A percentile compares a stretch with the other conserved stretches of the same genome.
These are phyloP conservation scores for Drosophila prosaltans DNA, from an alignment of 1,140 invertebrate genomes.

Conservation along the genomic window DNA sequence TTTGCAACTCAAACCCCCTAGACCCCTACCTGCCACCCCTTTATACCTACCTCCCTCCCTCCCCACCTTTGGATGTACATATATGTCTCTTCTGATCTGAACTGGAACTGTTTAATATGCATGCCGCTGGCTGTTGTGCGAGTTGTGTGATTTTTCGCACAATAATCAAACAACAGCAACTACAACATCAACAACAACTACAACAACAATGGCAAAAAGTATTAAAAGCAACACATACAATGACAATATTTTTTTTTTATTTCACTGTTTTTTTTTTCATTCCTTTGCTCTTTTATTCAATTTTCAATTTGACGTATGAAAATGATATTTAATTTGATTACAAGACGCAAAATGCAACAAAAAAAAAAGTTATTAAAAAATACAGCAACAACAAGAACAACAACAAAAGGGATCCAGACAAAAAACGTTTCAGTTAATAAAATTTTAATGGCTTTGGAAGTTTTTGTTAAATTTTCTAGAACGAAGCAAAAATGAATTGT, in stretches of 20 bases:
- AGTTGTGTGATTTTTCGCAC: constrained; percentile 79
- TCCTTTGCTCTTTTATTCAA: constrained; percentile 24
- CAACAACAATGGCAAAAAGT: constrained; percentile 18
- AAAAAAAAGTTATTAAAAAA: not conserved
- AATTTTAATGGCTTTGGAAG: not conserved
- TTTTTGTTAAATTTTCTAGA: too few species aligned
- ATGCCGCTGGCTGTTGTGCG: constrained; percentile 58
- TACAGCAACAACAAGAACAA: not conserved
- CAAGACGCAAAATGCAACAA: not conserved
- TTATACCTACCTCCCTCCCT: too few species aligned
- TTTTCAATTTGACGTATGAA: constrained; percentile 8
- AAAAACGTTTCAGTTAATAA: not conserved
- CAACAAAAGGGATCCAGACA: not conserved
- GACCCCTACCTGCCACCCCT: not conserved
- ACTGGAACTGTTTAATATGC: constrained; percentile 62
- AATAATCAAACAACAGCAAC: constrained; percentile 67
- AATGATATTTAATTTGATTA: constrained; percentile 7
- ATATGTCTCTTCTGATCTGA: constrained; percentile 1
- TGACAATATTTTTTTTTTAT: constrained; percentile 52
- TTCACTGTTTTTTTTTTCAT: constrained; percentile 22
- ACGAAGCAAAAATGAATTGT: too few species aligned
- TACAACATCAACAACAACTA: constrained; percentile 19
- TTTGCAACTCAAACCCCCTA: constrained; percentile 27
- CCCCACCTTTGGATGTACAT: not conserved
- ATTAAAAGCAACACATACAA: constrained; percentile 48